phyloP scores from a whole-genome alignment of 1,140 invertebrate genomes.

The Drosophila tristis region DNA sequence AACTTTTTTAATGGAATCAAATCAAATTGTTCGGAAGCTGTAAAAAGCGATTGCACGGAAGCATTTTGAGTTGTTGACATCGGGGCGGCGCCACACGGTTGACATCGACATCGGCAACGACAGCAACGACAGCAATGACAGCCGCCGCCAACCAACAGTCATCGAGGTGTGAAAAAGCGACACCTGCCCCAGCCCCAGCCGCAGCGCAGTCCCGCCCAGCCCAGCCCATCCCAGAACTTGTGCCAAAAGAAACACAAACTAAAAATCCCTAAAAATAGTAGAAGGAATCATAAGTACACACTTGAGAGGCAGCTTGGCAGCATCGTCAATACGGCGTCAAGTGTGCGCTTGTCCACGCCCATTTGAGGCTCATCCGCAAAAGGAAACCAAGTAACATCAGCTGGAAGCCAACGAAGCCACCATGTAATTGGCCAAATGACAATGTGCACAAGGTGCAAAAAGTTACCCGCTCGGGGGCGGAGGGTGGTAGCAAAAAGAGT shows the following conservation, averaged over 20 bases:
- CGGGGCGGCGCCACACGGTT: slow-evolving; percentile 27
- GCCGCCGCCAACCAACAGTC: slow-evolving; percentile 61
- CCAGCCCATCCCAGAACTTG: slow-evolving; percentile 44
- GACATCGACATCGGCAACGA: slow-evolving; percentile 42
- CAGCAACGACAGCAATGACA: slow-evolving; percentile 50
- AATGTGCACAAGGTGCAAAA: slow-evolving; percentile 60
- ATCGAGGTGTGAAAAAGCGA: slow-evolving; percentile 69
- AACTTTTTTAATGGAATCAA: slow-evolving; percentile 84
- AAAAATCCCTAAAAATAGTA: slow-evolving; percentile 48
- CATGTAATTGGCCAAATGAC: slow-evolving; percentile 75
- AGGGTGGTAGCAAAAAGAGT: slow-evolving; percentile 1
- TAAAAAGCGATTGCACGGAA: slow-evolving; percentile 83
- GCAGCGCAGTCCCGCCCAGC: too few relatives aligned
- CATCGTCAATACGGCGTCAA: slow-evolving; percentile 71
- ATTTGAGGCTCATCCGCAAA: slow-evolving; percentile 56
- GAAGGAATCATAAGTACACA: slow-evolving; percentile 68
- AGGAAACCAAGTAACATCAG: slow-evolving; percentile 7
- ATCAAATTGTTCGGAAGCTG: slow-evolving; percentile 84
- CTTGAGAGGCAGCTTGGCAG: slow-evolving; percentile 56
- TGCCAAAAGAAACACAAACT: slow-evolving; percentile 62
- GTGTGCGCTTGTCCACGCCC: slow-evolving; percentile 70
- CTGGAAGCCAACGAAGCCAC: slow-evolving; percentile 8
- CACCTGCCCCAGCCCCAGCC: slow-evolving; percentile 12
- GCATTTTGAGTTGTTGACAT: slow-evolving; percentile 81
- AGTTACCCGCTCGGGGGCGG: slow-evolving; percentile 32